Percentiles rank a stretch among this genome's conserved stretches.
These are phyloP conservation scores for Escarpia spicata DNA, from an alignment of 2,888 invertebrate species.

Conservation along the genomic window DNA sequence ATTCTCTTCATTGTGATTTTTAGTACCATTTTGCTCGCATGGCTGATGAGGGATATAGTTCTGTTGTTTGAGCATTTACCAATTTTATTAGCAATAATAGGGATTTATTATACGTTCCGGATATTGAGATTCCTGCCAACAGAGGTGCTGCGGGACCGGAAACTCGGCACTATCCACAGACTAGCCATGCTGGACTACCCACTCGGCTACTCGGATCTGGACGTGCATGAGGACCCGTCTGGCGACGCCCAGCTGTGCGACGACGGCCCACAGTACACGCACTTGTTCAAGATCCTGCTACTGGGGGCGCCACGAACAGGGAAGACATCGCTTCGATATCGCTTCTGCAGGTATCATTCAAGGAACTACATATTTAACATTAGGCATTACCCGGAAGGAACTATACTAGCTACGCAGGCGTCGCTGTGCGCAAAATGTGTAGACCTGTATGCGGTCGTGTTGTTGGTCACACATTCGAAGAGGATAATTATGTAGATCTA, in stretches of 20 bases:
- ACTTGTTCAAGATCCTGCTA: conserved; percentile 39
- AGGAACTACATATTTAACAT: no score
- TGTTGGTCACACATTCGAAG: no score
- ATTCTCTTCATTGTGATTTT: no score
- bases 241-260: background rate
- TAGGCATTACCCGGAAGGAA: no score
- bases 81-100: no score
- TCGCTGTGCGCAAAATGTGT: no score
- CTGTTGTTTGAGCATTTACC: no score
- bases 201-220: conserved; percentile 28
- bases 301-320: conserved; percentile 36
- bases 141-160: conserved; percentile 29
- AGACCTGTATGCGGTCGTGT: no score
- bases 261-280: conserved; percentile 34
- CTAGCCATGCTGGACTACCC: background rate
- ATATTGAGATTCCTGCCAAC: conserved; percentile 21
- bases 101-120: background rate
- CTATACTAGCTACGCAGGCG: no score
- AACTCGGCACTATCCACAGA: conserved; percentile 29
- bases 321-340: conserved; percentile 36
- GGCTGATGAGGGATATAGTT: no score
- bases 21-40: no score
- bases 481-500: no score
- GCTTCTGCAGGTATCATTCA: conserved; percentile 32
- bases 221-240: conserved; percentile 31